Conservation (phyloP, 2,113 vertebrate genomes). For the Tupaia tana region DNA sequence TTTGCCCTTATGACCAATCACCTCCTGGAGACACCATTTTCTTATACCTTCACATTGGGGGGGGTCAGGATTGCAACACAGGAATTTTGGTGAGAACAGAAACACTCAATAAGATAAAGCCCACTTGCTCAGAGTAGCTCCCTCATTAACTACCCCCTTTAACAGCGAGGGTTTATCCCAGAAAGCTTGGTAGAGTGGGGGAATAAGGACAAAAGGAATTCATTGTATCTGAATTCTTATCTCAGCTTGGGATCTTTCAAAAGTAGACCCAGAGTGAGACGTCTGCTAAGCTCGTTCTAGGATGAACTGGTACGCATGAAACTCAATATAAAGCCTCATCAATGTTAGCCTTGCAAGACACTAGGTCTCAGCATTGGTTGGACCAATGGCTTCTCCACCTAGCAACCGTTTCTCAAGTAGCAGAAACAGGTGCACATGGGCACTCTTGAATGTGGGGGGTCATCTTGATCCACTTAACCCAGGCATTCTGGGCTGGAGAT, state of each 20-base stretch:
- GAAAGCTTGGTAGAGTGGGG: not conserved
- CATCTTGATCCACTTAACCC: slow-evolving; percentile 59
- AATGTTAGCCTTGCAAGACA: rapidly evolving
- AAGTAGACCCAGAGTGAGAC: not conserved
- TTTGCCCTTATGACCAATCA: not conserved
- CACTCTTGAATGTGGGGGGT: not conserved
- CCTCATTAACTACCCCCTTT: not conserved
- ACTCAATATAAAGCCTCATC: not conserved
- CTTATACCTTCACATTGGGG: rapidly evolving
- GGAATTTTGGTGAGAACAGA: not conserved
- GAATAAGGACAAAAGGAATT: not conserved
- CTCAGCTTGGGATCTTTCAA: not conserved
- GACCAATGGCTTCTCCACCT: rapidly evolving
- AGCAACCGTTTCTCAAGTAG: rapidly evolving
- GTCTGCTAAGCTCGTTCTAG: not conserved
- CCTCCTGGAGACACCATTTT: not conserved
- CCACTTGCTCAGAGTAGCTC: not conserved
- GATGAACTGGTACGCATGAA: rapidly evolving
- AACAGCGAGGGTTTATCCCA: too few relatives aligned
- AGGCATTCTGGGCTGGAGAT: not conserved
- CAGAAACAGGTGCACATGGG: not conserved
- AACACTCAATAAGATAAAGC: not conserved
- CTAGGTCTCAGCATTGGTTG: not conserved
- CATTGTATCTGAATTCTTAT: not conserved
- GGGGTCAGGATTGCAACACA: not conserved